A percentile compares a stretch with the other conserved stretches of the same genome.
These are phyloP conservation scores for Prionace glauca DNA, from an alignment of 2,797 vertebrate genomes.

Conservation along the genomic window DNA sequence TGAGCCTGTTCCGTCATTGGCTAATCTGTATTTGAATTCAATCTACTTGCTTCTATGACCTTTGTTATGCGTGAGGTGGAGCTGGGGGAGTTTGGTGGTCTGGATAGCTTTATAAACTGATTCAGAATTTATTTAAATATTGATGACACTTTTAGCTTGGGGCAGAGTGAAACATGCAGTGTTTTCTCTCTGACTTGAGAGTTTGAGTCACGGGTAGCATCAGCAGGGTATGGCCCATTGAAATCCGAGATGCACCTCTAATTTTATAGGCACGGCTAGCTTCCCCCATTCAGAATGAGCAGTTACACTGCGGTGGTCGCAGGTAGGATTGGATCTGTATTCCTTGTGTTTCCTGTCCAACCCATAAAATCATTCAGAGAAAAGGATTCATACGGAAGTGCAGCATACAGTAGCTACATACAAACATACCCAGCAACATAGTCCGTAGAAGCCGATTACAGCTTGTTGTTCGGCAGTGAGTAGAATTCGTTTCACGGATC, in stretches of 20 bases:
- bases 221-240: neutral
- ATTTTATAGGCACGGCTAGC: neutral
- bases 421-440: too few species aligned
- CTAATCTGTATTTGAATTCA: neutral
- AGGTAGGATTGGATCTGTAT: neutral
- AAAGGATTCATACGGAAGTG: neutral
- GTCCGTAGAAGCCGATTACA: neutral
- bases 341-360: neutral
- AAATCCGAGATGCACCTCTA: neutral
- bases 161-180: neutral
- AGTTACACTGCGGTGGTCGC: neutral
- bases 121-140: neutral
- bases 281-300: neutral
- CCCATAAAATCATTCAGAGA: neutral
- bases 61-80: neutral
- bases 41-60: neutral
- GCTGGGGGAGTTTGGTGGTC: neutral
- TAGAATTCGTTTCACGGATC: neutral
- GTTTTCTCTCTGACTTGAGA: neutral
- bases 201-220: neutral
- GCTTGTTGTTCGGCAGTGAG: neutral
- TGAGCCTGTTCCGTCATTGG: neutral
- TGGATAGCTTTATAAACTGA: neutral
- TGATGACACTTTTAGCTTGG: neutral
- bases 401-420: neutral